Percentiles rank a stretch among this genome's conserved stretches.
phyloP scores from a whole-genome alignment of 2,113 vertebrate species.

The Phoxinus phoxinus region DNA sequence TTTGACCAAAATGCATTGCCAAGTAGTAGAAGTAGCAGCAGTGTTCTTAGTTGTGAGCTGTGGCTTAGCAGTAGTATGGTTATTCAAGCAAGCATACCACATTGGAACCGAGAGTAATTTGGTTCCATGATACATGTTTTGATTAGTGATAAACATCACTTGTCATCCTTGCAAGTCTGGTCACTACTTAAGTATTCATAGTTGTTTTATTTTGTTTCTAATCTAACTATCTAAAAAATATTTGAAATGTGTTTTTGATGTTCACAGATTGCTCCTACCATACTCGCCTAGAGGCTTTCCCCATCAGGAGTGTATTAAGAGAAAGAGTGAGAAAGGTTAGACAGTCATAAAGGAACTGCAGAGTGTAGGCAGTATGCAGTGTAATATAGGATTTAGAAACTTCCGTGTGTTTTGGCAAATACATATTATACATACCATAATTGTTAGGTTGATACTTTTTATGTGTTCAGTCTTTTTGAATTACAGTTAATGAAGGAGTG shows the following conservation, averaged over 20 bases:
- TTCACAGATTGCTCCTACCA: conserved; percentile 10
- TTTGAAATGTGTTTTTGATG: neutral
- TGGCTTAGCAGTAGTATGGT: neutral
- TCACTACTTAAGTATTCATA: neutral
- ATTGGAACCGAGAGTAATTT: neutral
- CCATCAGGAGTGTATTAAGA: neutral
- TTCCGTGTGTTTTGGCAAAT: neutral
- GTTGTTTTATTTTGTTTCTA: neutral
- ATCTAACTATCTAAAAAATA: neutral
- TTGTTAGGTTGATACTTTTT: neutral
- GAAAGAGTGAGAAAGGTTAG: conserved; percentile 8
- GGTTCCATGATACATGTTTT: neutral
- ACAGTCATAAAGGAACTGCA: neutral
- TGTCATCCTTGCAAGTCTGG: neutral
- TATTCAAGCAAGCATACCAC: neutral
- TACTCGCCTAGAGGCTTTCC: neutral
- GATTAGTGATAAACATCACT: neutral
- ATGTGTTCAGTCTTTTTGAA: neutral
- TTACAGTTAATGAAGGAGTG: neutral
- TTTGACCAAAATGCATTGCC: neutral
- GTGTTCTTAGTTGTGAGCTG: neutral
- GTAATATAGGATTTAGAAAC: neutral
- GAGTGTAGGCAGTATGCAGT: neutral
- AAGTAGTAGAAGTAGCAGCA: neutral
- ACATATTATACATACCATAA: neutral